These are phyloP conservation scores for Cantharis nigra DNA, from an alignment of 2,888 invertebrate genomes.

Conservation along the genomic window DNA sequence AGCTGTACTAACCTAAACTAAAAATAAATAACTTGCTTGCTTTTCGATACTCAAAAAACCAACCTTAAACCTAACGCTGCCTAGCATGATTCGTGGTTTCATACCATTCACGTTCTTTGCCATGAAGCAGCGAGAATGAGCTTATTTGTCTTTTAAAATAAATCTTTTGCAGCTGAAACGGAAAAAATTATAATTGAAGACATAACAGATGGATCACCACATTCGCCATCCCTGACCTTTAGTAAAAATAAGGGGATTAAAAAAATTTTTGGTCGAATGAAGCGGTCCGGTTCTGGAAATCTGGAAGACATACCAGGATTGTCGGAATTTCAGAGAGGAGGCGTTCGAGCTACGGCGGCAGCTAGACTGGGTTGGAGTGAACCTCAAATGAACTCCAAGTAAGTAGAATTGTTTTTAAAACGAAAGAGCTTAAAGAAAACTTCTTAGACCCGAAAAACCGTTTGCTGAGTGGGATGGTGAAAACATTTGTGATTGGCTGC, in stretches of 20 bases:
- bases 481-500: slow-evolving; percentile 81
- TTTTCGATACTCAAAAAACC: background rate
- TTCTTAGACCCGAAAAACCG: slow-evolving; percentile 69
- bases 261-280: slow-evolving; percentile 70
- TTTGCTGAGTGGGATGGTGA: slow-evolving; percentile 82
- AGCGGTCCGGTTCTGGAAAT: slow-evolving; percentile 71
- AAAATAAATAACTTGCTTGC: background rate
- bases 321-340: slow-evolving; percentile 71
- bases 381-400: slow-evolving; percentile 48
- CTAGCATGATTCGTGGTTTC: background rate
- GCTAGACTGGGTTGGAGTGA: slow-evolving; percentile 69
- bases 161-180: slow-evolving; percentile 62
- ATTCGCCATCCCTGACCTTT: slow-evolving; percentile 57
- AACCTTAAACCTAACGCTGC: background rate
- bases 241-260: slow-evolving; percentile 66
- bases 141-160: background rate
- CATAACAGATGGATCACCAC: slow-evolving; percentile 51
- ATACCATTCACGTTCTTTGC: background rate
- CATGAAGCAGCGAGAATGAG: background rate
- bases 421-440: background rate
- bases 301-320: slow-evolving; percentile 66
- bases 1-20: slow-evolving; percentile 30
- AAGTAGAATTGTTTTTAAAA: slow-evolving; percentile 25
- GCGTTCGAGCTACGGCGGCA: slow-evolving; percentile 74
- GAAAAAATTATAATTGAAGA: slow-evolving; percentile 61